Conservation (phyloP, 2,797 vertebrate species). For the Coendou prehensilis region DNA sequence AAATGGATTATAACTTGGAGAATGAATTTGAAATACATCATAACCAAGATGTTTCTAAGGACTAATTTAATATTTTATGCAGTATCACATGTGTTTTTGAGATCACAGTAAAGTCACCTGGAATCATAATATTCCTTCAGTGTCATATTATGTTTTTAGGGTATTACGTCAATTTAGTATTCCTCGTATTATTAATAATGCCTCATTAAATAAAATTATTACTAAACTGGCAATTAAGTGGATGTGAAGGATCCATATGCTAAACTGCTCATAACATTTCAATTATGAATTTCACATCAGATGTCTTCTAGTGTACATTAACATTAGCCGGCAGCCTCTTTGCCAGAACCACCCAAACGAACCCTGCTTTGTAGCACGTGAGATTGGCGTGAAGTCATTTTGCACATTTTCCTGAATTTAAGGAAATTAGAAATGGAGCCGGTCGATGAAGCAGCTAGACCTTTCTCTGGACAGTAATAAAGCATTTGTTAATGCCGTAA, state of each 20-base stretch:
- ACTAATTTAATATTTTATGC: conserved; percentile 75
- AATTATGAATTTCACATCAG: conserved; percentile 90
- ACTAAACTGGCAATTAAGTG: conserved; percentile 92
- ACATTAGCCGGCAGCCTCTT: conserved; percentile 86
- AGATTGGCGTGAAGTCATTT: conserved; percentile 77
- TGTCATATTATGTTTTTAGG: conserved; percentile 89
- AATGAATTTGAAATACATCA: conserved; percentile 75
- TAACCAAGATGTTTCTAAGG: conserved; percentile 80
- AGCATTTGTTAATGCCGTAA: background rate
- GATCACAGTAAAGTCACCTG: conserved; percentile 85
- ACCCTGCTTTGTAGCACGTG: conserved; percentile 69
- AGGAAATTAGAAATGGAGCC: conserved; percentile 66
- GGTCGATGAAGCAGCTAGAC: background rate
- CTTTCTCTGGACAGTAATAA: background rate
- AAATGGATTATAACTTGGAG: conserved; percentile 26
- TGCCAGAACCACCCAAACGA: conserved; percentile 85
- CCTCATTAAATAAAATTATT: conserved; percentile 92
- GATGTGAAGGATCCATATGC: conserved; percentile 92
- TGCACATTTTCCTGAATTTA: conserved; percentile 76
- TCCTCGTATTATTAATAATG: conserved; percentile 92
- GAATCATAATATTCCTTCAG: conserved; percentile 85
- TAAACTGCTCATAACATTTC: conserved; percentile 91
- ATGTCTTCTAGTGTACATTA: conserved; percentile 88
- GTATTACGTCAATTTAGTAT: conserved; percentile 90
- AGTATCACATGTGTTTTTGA: conserved; percentile 79